Conservation (phyloP, 92 coral and sea anemone genomes). For the Galaxea fascicularis region DNA sequence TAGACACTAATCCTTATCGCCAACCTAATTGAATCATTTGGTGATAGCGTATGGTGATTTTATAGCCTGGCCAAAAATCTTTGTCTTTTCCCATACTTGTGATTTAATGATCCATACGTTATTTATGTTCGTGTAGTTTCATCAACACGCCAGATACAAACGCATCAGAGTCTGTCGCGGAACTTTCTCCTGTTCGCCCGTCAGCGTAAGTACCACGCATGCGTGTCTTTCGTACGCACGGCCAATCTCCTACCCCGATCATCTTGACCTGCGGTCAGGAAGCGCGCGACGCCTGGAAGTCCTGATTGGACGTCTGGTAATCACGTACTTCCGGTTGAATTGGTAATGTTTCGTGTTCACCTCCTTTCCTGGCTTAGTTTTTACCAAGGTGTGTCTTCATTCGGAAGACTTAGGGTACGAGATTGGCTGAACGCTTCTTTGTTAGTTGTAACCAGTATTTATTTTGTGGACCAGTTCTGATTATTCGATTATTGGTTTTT, state of each 20-base stretch:
- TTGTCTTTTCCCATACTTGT: background rate
- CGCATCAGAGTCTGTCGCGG: conserved; percentile 17
- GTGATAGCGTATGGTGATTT: no score
- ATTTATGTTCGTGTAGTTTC: conserved; percentile 55
- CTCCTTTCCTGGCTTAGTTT: no score
- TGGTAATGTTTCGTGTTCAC: no score
- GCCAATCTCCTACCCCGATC: background rate
- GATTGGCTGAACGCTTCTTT: background rate
- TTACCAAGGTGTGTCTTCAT: no score
- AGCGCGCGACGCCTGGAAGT: no score
- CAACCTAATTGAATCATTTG: no score
- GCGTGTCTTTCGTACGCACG: conserved; percentile 14
- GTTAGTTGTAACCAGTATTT: background rate
- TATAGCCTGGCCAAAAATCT: background rate
- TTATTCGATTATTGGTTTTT: background rate
- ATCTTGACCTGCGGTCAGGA: no score
- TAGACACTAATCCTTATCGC: no score
- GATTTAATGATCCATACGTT: conserved; percentile 44
- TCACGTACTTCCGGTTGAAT: no score
- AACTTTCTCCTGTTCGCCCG: conserved; percentile 16
- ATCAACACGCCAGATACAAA: conserved; percentile 50
- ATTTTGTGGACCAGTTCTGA: background rate
- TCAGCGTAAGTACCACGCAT: conserved; percentile 69
- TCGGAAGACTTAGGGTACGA: no score
- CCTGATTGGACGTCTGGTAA: no score